A percentile compares a stretch with the other conserved stretches of the same genome.
phyloP scores from a whole-genome alignment of 2,113 vertebrate species.

The Halichoeres trimaculatus region DNA sequence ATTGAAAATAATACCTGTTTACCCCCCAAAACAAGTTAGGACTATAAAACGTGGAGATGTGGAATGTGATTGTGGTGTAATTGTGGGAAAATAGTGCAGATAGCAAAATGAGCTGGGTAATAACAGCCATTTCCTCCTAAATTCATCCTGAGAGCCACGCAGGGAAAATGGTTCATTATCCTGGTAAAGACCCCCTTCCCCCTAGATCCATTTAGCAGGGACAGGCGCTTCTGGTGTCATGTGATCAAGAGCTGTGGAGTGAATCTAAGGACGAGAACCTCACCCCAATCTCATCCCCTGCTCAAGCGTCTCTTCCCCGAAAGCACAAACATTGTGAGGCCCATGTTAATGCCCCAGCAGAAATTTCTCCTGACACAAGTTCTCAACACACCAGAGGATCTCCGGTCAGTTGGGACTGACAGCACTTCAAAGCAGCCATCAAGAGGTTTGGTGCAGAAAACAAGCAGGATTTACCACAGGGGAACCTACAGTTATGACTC shows the following conservation, averaged over 20 bases:
- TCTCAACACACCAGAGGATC: slow-evolving; percentile 48
- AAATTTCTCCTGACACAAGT: slow-evolving; percentile 42
- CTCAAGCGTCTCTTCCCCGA: background rate
- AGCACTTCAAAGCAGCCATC: slow-evolving; percentile 44
- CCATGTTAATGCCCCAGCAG: slow-evolving; percentile 18
- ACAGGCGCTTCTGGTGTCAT: slow-evolving; percentile 30
- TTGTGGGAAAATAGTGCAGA: slow-evolving; percentile 26
- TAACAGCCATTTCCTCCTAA: slow-evolving; percentile 51
- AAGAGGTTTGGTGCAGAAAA: slow-evolving; percentile 38
- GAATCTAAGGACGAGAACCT: slow-evolving; percentile 24
- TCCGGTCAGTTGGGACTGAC: slow-evolving; percentile 25
- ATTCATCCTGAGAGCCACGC: slow-evolving; percentile 38
- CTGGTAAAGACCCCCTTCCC: background rate
- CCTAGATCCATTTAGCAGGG: slow-evolving; percentile 28
- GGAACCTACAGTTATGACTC: slow-evolving; percentile 3
- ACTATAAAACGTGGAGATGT: background rate
- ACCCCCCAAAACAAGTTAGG: slow-evolving; percentile 3
- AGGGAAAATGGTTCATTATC: slow-evolving; percentile 35
- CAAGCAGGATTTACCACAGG: slow-evolving; percentile 16
- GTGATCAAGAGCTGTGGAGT: slow-evolving; percentile 47
- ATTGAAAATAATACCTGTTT: slow-evolving; percentile 32
- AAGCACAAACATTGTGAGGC: background rate
- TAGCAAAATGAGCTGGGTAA: slow-evolving; percentile 42
- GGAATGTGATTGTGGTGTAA: slow-evolving; percentile 23
- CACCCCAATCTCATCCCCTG: background rate